Percentiles rank a stretch among this genome's conserved stretches.
These are phyloP conservation scores for Polylopha cassiicola DNA, from an alignment of 2,888 invertebrate species.

Conservation along the genomic window DNA sequence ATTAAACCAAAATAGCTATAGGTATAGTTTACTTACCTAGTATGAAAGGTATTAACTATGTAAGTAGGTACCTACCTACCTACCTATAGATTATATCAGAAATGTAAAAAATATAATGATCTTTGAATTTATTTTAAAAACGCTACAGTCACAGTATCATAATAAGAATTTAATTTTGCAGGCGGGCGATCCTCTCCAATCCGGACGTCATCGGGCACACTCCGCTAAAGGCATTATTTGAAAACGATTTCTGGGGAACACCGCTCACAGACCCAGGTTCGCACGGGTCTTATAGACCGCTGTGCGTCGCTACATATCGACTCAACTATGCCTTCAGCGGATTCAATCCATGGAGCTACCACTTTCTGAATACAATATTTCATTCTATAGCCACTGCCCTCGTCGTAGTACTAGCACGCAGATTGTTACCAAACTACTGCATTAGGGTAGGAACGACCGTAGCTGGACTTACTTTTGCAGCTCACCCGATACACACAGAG, in stretches of 20 bases:
- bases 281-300: constrained; percentile 97
- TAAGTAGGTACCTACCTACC: no score
- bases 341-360: constrained; percentile 89
- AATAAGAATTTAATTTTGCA: constrained; percentile 70
- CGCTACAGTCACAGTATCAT: constrained; percentile 29
- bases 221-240: constrained; percentile 88
- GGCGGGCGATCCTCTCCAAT: constrained; percentile 96
- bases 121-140: no score
- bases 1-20: no score
- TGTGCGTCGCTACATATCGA: constrained; percentile 92
- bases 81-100: no score
- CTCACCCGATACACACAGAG: constrained; percentile 97
- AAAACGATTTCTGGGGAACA: constrained; percentile 99
- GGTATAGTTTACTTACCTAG: no score
- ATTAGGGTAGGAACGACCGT: constrained; percentile 82
- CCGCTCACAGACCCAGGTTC: constrained; percentile 94
- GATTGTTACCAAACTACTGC: constrained; percentile 80
- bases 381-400: constrained; percentile 91
- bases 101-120: no score
- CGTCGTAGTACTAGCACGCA: constrained; percentile 86
- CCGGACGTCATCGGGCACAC: constrained; percentile 92
- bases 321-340: constrained; percentile 88
- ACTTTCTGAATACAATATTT: constrained; percentile 89
- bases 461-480: constrained; percentile 92
- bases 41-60: no score